Base-by-base conservation (phyloP, 2,797 vertebrate species). In the Myotis daubentonii region DNA sequence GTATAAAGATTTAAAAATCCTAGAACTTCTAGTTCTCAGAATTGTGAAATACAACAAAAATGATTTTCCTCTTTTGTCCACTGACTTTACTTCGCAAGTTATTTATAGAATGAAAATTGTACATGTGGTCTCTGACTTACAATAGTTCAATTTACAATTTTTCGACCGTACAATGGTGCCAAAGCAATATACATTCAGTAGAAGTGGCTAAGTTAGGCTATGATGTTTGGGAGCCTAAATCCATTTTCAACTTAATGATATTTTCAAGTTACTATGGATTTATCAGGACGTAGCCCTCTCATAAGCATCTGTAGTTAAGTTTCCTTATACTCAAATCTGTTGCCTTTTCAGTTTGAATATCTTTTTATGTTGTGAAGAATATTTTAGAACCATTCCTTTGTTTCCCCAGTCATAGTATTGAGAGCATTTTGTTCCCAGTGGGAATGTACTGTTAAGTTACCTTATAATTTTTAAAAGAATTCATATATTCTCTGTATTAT, bases 1-100 rank as follows among this genome's bases (percentile, higher is more conserved):
- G 44, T 87, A 75, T 85, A 47, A 94, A 78, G 36, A 78, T 87
- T 70, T 83, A 49, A 95, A 93, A 93, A 41, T 87, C 36, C 41
- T 78, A 53, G 28, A 89, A 62, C 7, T 60, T 84, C 11, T 38
- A 20, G 3, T 81, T 79, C 47, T 23, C 68, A 84, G 25, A 80
- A 83, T 80, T 76, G 3, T 72, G 15, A 28, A 74, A 78, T 89
- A 20, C 47, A 44, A 65, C 68, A 76, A 75, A 92, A 81, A 62
- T 87, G 33, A 3, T 71, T 71, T 68, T 93, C 5, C 6, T 44
- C 23, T 60, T 89, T 78, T 78, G 23, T 53, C n/a, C 19, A 78
- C 10, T 60, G 25, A 70, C 9, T 74, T 90, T 22, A 55, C 87
- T 65, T 90, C 15, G 49, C 36, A 92, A 87, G 41, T 87, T 94